Evolutionary conservation across 2,888 invertebrate species (phyloP).

Genomic region (Eucera pruinosa): DNA sequence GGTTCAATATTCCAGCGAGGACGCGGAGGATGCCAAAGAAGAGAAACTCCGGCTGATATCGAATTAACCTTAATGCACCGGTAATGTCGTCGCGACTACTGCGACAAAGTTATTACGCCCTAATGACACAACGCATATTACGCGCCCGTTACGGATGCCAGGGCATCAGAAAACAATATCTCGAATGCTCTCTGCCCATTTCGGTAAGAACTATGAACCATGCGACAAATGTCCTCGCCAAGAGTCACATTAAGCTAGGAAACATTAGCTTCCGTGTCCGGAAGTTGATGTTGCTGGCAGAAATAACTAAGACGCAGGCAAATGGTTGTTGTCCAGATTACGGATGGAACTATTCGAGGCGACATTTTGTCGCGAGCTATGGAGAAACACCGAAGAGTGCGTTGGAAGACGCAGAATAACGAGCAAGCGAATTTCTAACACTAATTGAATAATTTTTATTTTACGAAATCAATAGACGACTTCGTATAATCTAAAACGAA

Average conservation of each 20-base stretch:
- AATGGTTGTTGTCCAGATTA: not conserved
- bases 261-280: not conserved
- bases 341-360: not conserved
- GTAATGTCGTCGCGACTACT: conserved; percentile 24
- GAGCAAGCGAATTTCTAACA: too few species aligned
- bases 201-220: conserved; percentile 6
- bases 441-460: too few species aligned
- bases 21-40: conserved; percentile 26
- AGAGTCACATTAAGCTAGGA: conserved; percentile 12
- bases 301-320: not conserved
- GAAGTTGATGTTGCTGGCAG: conserved; percentile 5
- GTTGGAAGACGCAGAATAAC: too few species aligned
- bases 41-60: conserved; percentile 33
- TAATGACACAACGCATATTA: conserved; percentile 27
- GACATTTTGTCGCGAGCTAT: too few species aligned
- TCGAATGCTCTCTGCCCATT: not conserved
- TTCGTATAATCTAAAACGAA: too few species aligned
- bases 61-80: conserved; percentile 54
- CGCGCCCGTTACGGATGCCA: not conserved
- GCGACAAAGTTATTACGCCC: conserved; percentile 31
- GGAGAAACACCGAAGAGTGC: too few species aligned
- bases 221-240: not conserved
- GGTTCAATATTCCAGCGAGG: not conserved
- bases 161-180: too few species aligned
- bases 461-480: too few species aligned